Evolutionary conservation across 2,113 vertebrate species (phyloP).

Genomic region (Sebastes fasciatus): DNA sequence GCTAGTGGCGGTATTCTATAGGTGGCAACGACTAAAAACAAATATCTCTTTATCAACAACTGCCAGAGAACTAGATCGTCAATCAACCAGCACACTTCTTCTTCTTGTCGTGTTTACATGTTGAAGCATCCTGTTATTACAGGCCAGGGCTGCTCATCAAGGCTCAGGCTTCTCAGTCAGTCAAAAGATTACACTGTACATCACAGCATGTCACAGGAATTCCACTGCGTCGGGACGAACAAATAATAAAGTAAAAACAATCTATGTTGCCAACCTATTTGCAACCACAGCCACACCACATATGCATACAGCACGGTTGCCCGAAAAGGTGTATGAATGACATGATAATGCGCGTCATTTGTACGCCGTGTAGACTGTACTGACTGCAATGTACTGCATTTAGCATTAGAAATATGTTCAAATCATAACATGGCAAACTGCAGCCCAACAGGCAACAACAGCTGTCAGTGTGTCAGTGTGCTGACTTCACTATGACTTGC

Average conservation of each 20-base stretch:
- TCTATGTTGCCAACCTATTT: background rate
- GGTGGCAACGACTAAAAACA: slow-evolving; percentile 34
- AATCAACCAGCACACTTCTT: slow-evolving; percentile 39
- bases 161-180: slow-evolving; percentile 30
- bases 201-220: slow-evolving; percentile 24
- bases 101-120: slow-evolving; percentile 49
- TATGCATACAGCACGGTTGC: no score
- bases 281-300: no score
- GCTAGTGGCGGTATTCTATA: slow-evolving; percentile 17
- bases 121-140: slow-evolving; percentile 47
- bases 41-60: slow-evolving; percentile 35
- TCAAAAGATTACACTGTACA: slow-evolving; percentile 19
- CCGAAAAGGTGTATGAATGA: no score
- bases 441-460: no score
- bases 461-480: no score
- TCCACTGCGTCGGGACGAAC: background rate
- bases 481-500: no score
- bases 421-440: no score
- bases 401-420: no score
- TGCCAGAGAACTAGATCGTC: slow-evolving; percentile 30
- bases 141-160: slow-evolving; percentile 35
- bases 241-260: slow-evolving; percentile 19
- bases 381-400: no score
- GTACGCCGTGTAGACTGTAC: no score
- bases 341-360: no score